Evolutionary conservation across 1,140 invertebrate genomes (phyloP).

Genomic region (Calliopsis andreniformis): DNA sequence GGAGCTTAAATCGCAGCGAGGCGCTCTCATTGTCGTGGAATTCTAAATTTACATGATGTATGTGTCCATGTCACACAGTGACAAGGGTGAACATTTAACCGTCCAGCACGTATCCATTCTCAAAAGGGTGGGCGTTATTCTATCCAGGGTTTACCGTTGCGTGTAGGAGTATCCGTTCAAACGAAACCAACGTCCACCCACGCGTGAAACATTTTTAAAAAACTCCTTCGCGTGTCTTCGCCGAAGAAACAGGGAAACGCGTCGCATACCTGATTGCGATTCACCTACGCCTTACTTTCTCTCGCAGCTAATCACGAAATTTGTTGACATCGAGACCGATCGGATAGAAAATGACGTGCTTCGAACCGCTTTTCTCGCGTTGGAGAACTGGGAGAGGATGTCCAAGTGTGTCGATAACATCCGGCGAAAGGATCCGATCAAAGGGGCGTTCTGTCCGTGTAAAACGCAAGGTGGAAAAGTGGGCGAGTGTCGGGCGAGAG

Average conservation of each 20-base stretch:
- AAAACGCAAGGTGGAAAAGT: background rate
- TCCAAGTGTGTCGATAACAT: slow-evolving; percentile 11
- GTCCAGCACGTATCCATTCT: background rate
- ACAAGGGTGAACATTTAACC: slow-evolving; percentile 33
- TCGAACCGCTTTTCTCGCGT: background rate
- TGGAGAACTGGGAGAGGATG: background rate
- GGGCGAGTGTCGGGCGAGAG: background rate
- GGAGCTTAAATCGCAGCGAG: slow-evolving; percentile 7
- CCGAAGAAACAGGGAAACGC: background rate
- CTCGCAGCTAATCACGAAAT: background rate
- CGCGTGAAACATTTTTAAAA: slow-evolving; percentile 4
- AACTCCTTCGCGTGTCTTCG: background rate
- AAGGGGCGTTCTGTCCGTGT: background rate
- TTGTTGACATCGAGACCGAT: slow-evolving; percentile 8
- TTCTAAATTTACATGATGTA: slow-evolving; percentile 27
- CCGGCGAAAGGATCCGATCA: slow-evolving; percentile 11
- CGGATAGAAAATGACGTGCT: slow-evolving; percentile 18
- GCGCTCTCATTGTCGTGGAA: slow-evolving; percentile 4
- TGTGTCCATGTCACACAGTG: slow-evolving; percentile 14
- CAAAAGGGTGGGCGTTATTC: slow-evolving; percentile 28
- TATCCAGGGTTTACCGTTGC: background rate
- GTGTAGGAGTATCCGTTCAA: background rate
- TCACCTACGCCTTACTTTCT: slow-evolving; percentile 8
- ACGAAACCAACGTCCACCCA: background rate
- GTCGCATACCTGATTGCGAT: background rate